Evolutionary conservation across 2,797 vertebrate genomes (phyloP).

Genomic region (Myiotriccus ornatus): DNA sequence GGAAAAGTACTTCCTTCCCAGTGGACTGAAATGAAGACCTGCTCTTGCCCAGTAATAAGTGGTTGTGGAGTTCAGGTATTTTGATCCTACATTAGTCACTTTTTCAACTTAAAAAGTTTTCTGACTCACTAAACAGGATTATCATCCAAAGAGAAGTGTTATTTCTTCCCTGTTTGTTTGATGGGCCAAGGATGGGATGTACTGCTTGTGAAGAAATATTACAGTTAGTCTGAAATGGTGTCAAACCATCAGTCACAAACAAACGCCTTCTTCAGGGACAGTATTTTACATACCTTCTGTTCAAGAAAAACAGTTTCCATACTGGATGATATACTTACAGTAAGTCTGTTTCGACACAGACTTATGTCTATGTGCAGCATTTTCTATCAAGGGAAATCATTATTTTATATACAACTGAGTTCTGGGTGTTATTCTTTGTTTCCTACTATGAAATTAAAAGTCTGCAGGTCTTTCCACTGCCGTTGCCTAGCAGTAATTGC

Average conservation of each 20-base stretch:
- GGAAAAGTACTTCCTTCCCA: not conserved
- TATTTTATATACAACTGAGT: not conserved
- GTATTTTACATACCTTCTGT: not conserved
- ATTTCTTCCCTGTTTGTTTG: not conserved
- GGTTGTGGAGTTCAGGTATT: not conserved
- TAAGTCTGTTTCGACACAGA: not conserved
- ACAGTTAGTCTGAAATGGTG: not conserved
- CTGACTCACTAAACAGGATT: not conserved
- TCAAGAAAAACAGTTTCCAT: not conserved
- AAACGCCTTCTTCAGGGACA: not conserved
- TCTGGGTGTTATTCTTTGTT: not conserved
- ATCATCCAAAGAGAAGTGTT: not conserved
- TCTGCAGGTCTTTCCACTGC: not conserved
- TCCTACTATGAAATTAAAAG: not conserved
- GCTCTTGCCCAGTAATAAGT: not conserved
- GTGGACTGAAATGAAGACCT: not conserved
- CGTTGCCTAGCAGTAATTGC: not conserved
- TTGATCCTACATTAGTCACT: not conserved
- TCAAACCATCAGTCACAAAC: not conserved
- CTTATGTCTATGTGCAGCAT: not conserved
- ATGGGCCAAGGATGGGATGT: not conserved
- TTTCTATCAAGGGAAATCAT: not conserved
- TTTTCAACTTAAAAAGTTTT: not conserved
- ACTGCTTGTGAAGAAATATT: not conserved
- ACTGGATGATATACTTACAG: not conserved